Evolutionary conservation across 2,113 vertebrate genomes (phyloP).

Genomic region (Tachuris rubrigastra): DNA sequence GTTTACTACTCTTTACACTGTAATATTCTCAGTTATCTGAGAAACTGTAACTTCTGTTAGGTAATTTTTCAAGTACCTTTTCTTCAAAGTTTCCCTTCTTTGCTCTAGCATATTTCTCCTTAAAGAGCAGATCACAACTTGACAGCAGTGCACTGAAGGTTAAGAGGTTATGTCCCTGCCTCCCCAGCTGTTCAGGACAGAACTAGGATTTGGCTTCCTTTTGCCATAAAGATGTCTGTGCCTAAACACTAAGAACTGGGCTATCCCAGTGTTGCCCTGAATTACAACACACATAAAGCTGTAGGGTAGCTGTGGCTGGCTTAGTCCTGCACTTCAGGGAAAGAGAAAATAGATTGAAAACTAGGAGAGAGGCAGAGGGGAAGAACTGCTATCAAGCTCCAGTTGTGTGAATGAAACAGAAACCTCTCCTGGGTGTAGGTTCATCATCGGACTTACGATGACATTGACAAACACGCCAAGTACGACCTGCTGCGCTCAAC

Average conservation of each 20-base stretch:
- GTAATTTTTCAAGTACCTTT: background rate
- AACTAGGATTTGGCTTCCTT: background rate
- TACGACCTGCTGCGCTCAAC: constrained; percentile 90
- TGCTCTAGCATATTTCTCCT: background rate
- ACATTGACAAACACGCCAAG: constrained; percentile 85
- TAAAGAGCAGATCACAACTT: background rate
- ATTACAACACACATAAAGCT: background rate
- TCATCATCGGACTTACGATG: constrained; percentile 83
- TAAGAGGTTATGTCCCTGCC: background rate
- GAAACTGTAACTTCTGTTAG: background rate
- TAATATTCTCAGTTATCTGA: background rate
- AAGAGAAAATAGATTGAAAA: background rate
- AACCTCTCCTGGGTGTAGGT: constrained; percentile 66
- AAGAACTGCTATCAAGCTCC: background rate
- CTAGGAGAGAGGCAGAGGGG: background rate
- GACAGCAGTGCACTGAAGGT: background rate
- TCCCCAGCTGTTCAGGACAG: background rate
- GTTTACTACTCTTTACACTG: background rate
- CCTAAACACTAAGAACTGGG: background rate
- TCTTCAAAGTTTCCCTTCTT: background rate
- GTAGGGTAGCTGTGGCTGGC: background rate
- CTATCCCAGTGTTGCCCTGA: background rate
- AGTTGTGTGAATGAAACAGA: background rate
- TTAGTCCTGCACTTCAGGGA: background rate
- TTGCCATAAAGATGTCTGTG: background rate